Evolutionary conservation across 2,888 invertebrate species (phyloP).

Genomic region (Exocentrus adspersus): DNA sequence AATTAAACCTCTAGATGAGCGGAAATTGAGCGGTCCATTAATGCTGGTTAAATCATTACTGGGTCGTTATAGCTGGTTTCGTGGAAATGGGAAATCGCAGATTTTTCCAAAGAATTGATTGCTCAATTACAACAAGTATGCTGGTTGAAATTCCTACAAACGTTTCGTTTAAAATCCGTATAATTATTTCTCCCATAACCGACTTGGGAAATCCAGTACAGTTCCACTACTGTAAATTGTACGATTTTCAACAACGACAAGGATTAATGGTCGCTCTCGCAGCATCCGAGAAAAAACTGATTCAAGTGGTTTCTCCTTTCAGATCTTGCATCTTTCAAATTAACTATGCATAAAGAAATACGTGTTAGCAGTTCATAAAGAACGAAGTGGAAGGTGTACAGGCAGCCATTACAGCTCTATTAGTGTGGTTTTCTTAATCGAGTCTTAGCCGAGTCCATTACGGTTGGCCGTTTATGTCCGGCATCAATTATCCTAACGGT

Average conservation of each 20-base stretch:
- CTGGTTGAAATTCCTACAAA: too few relatives aligned
- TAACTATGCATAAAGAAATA: background rate
- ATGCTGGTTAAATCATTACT: constrained; percentile 12
- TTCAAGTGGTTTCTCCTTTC: too few relatives aligned
- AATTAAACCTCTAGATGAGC: constrained; percentile 20
- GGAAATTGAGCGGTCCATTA: constrained; percentile 4
- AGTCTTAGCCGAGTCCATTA: constrained; percentile 14
- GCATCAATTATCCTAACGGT: constrained; percentile 26
- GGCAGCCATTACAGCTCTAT: constrained; percentile 3
- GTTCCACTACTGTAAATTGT: too few relatives aligned
- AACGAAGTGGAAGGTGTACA: background rate
- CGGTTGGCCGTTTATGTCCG: constrained; percentile 14
- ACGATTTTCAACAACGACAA: too few relatives aligned
- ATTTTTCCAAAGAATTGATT: too few relatives aligned
- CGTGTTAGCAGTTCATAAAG: background rate
- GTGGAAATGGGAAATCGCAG: background rate
- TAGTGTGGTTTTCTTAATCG: constrained; percentile 8
- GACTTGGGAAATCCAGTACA: too few relatives aligned
- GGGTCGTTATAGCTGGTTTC: background rate
- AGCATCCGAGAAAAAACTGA: too few relatives aligned
- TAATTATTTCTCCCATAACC: too few relatives aligned
- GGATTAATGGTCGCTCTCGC: too few relatives aligned
- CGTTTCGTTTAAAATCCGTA: too few relatives aligned
- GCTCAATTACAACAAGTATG: too few relatives aligned
- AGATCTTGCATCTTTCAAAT: too few relatives aligned